Conservation (phyloP, 2,797 vertebrate genomes). For the Avahi laniger region DNA sequence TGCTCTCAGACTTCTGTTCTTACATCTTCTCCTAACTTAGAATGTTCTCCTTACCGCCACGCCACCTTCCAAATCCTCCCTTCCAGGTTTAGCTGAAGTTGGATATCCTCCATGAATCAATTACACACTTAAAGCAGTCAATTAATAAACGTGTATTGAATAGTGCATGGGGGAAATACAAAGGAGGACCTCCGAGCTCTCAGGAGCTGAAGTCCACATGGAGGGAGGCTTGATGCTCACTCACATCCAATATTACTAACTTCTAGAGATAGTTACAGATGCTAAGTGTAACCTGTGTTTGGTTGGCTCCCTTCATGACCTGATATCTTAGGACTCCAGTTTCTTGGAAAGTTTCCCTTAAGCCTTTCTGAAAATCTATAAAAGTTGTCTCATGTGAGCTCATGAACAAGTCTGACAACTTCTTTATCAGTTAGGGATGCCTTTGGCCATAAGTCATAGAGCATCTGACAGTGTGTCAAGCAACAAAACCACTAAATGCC, state of each 20-base stretch:
- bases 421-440: slow-evolving; percentile 81
- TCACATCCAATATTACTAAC: not conserved
- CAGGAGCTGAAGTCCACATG: not conserved
- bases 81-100: not conserved
- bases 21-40: not conserved
- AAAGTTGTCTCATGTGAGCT: not conserved
- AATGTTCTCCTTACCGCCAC: not conserved
- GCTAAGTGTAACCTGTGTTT: not conserved
- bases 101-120: not conserved
- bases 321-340: not conserved
- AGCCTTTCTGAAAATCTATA: not conserved
- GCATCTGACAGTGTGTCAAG: no score
- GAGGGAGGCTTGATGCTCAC: no score
- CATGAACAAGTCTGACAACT: not conserved
- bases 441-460: not conserved
- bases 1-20: not conserved
- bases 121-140: not conserved
- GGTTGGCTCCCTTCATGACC: not conserved
- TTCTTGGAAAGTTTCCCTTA: not conserved
- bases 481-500: not conserved
- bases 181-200: not conserved
- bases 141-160: not conserved
- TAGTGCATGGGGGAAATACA: not conserved
- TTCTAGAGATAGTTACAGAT: not conserved
- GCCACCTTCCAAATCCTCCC: not conserved